Conservation (phyloP, 2,888 invertebrate genomes). For the Morinoia aosen region DNA sequence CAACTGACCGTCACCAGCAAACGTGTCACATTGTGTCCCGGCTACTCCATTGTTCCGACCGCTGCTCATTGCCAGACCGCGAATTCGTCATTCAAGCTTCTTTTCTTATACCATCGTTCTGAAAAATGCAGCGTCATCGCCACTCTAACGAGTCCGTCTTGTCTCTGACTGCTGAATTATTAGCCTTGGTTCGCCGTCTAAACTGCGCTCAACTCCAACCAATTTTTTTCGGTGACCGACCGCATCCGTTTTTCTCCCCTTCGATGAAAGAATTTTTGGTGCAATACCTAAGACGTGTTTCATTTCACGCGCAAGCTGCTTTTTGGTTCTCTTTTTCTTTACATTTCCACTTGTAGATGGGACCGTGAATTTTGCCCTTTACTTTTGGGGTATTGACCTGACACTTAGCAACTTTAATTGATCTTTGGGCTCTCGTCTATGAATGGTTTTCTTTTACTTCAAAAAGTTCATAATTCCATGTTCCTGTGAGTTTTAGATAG, state of each 20-base stretch:
- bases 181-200: background rate
- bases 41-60: background rate
- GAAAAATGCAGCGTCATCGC: constrained; percentile 14
- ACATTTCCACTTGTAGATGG: background rate
- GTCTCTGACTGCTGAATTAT: background rate
- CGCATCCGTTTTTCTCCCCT: background rate
- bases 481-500: background rate
- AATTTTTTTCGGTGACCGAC: background rate
- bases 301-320: background rate
- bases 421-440: background rate
- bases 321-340: background rate
- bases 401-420: too few species aligned
- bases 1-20: background rate
- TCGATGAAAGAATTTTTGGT: background rate
- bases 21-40: background rate
- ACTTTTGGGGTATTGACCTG: background rate
- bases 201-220: background rate
- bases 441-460: background rate
- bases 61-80: background rate
- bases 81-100: background rate
- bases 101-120: background rate
- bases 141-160: background rate
- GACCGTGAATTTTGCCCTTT: background rate
- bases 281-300: background rate
- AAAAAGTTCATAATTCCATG: background rate